Conservation (phyloP, 2,797 vertebrate species). For the Galagoides demidoff region DNA sequence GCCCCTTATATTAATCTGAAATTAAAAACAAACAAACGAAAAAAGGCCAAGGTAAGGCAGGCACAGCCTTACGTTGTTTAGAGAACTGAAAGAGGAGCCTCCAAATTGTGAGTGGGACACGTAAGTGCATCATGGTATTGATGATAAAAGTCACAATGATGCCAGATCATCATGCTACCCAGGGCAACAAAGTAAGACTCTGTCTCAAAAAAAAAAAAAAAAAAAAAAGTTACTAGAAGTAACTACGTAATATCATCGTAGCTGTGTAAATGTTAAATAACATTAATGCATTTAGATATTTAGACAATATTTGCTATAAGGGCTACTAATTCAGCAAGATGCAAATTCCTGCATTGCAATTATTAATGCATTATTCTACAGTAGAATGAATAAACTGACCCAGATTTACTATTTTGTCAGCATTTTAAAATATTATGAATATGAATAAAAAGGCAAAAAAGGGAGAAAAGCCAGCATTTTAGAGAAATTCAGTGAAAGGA, state of each 20-base stretch:
- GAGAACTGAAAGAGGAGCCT: background rate
- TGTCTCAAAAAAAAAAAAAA: too few relatives aligned
- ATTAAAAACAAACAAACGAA: too few relatives aligned
- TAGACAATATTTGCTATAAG: background rate
- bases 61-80: accelerated
- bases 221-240: background rate
- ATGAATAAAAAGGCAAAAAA: background rate
- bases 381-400: background rate
- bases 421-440: slow-evolving; percentile 8
- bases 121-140: too few relatives aligned
- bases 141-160: background rate
- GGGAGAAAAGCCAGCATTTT: background rate
- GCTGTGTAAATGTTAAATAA: background rate
- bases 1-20: too few relatives aligned
- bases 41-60: background rate
- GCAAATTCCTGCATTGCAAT: background rate
- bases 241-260: background rate
- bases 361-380: background rate
- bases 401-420: background rate
- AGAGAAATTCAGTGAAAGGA: background rate
- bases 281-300: background rate
- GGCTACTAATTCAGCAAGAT: background rate
- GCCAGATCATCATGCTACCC: too few relatives aligned
- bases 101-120: accelerated
- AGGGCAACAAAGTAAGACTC: too few relatives aligned